Base-by-base conservation (phyloP, 2,888 invertebrate species). In the Orchestes rusci region DNA sequence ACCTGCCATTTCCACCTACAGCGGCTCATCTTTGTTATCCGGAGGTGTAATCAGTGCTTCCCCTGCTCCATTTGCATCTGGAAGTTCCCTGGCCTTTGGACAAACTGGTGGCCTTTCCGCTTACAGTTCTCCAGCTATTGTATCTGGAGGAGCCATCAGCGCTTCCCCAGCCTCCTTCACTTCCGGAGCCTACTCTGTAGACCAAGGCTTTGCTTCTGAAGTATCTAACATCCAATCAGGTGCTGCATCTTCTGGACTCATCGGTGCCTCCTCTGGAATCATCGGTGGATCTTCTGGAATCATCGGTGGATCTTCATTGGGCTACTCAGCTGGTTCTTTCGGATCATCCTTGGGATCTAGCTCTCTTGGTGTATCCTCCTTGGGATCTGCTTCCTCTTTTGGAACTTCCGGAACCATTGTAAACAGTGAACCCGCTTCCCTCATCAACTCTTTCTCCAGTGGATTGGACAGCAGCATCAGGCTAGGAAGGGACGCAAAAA, bases 161-260 rank as follows among this genome's bases (percentile, higher is more conserved):
- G n/a, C 16, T 13, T 40, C 32, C n/a, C 30, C 30, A 28, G 3
- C 7, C 16, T 23, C 18, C n/a, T 16, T 18, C n/a, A 3, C 42
- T 35, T 3, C 32, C 15, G 39, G 30, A 19, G 8, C 31, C n/a
- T n/a, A 15, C 3, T 16, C 33, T n/a, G 39, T 31, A 7, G 37
- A 40, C 34, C 8, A 30, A 5, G 39, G 35, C 5, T 48, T 43
- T 18, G 48, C 35, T 12, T 27, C n/a, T 12, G 27, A 45, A 29
- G 44, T 45, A 16, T 39, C 39, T 16, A 10, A 29, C 16, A 37
- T 45, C 20, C 41, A 36, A 28, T 39, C 39, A 8, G 44, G 39
- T 20, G 28, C 18, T 13, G 32, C 23, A 23, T 23, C 23, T 23
- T 23, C 5, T 10, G 23, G 23, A 23, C 10, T 23, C 23, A 10